Evolutionary conservation across 2,797 vertebrate genomes (phyloP).

Genomic region (Lepilemur ruficaudatus): DNA sequence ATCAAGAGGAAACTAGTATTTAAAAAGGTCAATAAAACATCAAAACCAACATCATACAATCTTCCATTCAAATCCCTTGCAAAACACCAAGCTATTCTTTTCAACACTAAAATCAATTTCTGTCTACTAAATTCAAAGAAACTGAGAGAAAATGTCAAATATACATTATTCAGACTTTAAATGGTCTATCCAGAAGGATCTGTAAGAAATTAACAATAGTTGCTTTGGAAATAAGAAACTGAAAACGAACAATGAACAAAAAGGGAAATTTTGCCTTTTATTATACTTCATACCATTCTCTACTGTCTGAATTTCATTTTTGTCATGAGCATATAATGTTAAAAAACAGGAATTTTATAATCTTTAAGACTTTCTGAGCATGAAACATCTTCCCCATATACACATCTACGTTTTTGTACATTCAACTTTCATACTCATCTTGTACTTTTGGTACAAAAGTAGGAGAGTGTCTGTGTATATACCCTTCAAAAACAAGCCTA

Average conservation of each 20-base stretch:
- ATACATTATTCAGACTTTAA: background rate
- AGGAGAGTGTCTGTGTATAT: background rate
- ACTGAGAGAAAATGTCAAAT: background rate
- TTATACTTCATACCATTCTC: background rate
- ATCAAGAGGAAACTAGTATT: background rate
- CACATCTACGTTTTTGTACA: background rate
- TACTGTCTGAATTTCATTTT: slow-evolving; percentile 42
- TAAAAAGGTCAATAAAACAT: background rate
- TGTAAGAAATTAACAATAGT: background rate
- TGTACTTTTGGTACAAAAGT: background rate
- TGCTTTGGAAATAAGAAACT: slow-evolving; percentile 27
- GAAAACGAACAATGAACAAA: background rate
- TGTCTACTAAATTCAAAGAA: slow-evolving; percentile 21
- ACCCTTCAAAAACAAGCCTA: slow-evolving; percentile 1
- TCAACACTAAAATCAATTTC: slow-evolving; percentile 29
- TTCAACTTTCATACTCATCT: background rate
- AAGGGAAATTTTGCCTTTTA: background rate
- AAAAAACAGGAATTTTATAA: background rate
- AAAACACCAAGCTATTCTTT: slow-evolving; percentile 39
- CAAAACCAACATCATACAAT: background rate
- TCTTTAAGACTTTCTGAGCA: slow-evolving; percentile 22
- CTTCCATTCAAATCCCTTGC: background rate
- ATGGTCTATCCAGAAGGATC: background rate
- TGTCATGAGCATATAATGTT: background rate
- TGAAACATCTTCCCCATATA: background rate